Evolutionary conservation across 2,888 invertebrate species (phyloP).

Genomic region (Ametastegia equiseti): DNA sequence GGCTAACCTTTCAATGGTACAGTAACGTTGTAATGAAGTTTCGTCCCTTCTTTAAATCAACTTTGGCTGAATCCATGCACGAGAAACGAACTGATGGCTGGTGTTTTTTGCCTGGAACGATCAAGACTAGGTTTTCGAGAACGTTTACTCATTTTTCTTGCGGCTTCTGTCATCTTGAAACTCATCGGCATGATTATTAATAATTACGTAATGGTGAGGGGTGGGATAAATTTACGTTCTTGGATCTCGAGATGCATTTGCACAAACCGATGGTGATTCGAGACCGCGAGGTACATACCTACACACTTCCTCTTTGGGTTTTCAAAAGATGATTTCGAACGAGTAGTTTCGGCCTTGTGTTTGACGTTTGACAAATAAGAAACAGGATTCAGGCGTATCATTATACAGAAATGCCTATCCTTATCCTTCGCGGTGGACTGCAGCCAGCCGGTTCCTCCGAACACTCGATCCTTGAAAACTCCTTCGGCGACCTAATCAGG

Average conservation of each 20-base stretch:
- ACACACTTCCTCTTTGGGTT: not conserved
- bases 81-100: not conserved
- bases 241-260: conserved; percentile 22
- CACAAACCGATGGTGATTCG: conserved; percentile 30
- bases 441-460: conserved; percentile 57
- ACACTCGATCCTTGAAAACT: conserved; percentile 72
- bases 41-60: not conserved
- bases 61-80: not conserved
- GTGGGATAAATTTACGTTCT: not conserved
- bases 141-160: conserved; percentile 3
- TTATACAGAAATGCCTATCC: conserved; percentile 62
- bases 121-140: not conserved
- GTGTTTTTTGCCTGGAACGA: not conserved
- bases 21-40: not conserved
- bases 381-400: conserved; percentile 75
- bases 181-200: conserved; percentile 56
- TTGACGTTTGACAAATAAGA: conserved; percentile 76
- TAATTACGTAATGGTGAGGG: conserved; percentile 60
- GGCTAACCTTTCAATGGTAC: not conserved
- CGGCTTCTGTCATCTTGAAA: not conserved
- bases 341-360: conserved; percentile 69
- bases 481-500: conserved; percentile 75
- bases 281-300: conserved; percentile 27
- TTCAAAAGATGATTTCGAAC: conserved; percentile 58
- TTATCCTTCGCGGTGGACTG: conserved; percentile 72